Base-by-base conservation (phyloP, 1,140 invertebrate species). In the Philotrypesis tridentata region DNA sequence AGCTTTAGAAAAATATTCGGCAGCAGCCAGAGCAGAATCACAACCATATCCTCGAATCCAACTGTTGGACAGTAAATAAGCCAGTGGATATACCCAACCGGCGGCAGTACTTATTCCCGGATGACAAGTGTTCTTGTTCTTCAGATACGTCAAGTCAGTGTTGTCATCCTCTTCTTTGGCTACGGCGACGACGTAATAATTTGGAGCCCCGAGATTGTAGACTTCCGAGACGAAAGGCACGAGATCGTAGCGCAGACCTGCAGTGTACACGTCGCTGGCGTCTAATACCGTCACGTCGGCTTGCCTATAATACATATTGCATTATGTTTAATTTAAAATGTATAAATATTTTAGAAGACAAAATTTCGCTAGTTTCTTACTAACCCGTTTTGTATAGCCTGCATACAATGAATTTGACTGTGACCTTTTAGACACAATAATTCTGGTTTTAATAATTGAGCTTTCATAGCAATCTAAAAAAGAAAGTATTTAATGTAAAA, bases 121-220 rank as follows among this genome's bases (percentile, higher is more conserved):
- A 90, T 99, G 97, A 87, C 98, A 99, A 0, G 97, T 97, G 85
- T 96, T 93, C 89, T 97, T 93, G 91, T 96, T 96, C 91, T 96
- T 96, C 0, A 99, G 90, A 89, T 97, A 98, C 0, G 97, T 96
- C 0, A 99, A 89, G 86, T 97, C 97, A 0, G 98, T 97, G 61
- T 94, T 94, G 0, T 95, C 94, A 89, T 98, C 97, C 74, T 96
- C 95, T 88, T 97, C 96, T 89, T 97, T 97, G 0, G 96, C 96
- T 0, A 99, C 96, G 14, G 97, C 98, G 1, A 99, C 98, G 0
- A 97, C 97, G 90, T 98, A 99, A 91, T 98, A 99, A 87, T 96
- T 95, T 0, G 96, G 95, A 80, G 95, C 94, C 63, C 95, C 95
- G 55, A 96, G 93, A 89, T 98, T 97, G 88, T 98, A 98, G 7